These are phyloP conservation scores for Andrena bicolor DNA, from an alignment of 2,888 invertebrate species.

Conservation along the genomic window DNA sequence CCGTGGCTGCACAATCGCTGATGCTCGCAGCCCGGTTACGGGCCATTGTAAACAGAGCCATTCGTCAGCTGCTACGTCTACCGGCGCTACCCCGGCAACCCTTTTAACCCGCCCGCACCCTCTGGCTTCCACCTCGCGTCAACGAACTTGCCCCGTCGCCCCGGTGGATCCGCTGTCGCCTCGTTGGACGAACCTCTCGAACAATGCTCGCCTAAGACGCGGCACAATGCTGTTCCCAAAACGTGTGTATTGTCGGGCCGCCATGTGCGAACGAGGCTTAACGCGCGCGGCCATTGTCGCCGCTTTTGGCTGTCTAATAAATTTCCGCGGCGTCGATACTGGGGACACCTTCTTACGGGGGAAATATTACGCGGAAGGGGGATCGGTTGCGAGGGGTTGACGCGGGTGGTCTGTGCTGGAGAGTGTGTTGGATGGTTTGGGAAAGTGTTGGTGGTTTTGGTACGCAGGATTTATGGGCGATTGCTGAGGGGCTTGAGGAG, in stretches of 20 bases:
- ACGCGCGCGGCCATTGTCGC: constrained; percentile 39
- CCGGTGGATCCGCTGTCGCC: background rate
- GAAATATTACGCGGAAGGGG: background rate
- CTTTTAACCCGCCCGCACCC: background rate
- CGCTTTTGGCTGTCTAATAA: constrained; percentile 29
- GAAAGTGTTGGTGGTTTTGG: background rate
- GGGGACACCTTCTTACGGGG: background rate
- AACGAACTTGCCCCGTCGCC: constrained; percentile 12
- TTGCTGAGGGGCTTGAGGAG: constrained; percentile 21
- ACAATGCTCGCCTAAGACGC: constrained; percentile 44
- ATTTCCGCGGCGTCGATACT: constrained; percentile 34
- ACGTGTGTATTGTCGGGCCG: constrained; percentile 40
- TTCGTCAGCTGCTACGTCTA: constrained; percentile 72
- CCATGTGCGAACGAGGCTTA: constrained; percentile 49
- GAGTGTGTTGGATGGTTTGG: background rate
- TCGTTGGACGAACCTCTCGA: constrained; percentile 39
- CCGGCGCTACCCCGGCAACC: background rate
- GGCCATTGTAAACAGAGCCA: constrained; percentile 79
- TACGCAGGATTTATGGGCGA: constrained; percentile 10
- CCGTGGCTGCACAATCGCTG: constrained; percentile 61
- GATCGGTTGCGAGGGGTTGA: background rate
- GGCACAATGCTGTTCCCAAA: constrained; percentile 34
- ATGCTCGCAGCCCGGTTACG: constrained; percentile 62
- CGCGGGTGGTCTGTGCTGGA: background rate
- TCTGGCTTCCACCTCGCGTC: background rate